Percentiles rank a stretch among this genome's conserved stretches.
Conservation (phyloP, 2,888 invertebrate species). For the Dendrolimus houi region DNA sequence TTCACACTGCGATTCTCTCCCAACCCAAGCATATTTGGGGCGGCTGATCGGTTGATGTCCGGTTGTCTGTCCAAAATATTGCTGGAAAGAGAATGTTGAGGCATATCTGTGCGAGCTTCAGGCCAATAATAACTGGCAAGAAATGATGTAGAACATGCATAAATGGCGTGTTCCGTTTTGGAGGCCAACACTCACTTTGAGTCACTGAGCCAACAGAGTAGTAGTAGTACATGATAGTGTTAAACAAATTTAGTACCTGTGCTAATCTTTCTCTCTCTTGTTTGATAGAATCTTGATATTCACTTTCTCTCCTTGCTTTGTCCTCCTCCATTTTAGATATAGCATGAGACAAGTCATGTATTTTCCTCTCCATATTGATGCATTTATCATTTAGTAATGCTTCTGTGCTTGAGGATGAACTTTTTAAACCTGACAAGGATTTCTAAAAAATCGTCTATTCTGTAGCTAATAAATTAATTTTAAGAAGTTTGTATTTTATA, state of each 20-base stretch:
- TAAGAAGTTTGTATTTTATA: too few species aligned
- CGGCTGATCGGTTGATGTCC: too few species aligned
- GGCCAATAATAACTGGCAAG: too few species aligned
- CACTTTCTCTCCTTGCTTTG: slow-evolving; percentile 43
- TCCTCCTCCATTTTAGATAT: slow-evolving; percentile 61
- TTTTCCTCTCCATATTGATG: slow-evolving; percentile 51
- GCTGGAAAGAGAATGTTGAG: too few species aligned
- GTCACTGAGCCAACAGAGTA: not conserved
- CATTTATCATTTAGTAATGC: slow-evolving; percentile 56
- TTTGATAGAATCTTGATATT: slow-evolving; percentile 54
- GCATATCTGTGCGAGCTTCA: too few species aligned
- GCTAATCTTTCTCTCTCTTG: slow-evolving; percentile 51
- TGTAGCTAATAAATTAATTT: too few species aligned
- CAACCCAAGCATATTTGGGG: too few species aligned
- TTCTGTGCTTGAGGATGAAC: slow-evolving; percentile 54
- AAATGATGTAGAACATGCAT: too few species aligned
- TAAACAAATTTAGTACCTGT: slow-evolving; percentile 29
- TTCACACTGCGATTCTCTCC: too few species aligned
- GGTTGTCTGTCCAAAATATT: too few species aligned
- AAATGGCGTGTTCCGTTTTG: too few species aligned
- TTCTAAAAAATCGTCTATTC: slow-evolving; percentile 26
- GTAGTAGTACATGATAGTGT: not conserved
- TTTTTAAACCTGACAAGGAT: slow-evolving; percentile 41
- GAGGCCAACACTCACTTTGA: too few species aligned
- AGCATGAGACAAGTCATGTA: slow-evolving; percentile 48